Evolutionary conservation across 2,113 vertebrate genomes (phyloP).

Genomic region (Laterallus jamaicensis): DNA sequence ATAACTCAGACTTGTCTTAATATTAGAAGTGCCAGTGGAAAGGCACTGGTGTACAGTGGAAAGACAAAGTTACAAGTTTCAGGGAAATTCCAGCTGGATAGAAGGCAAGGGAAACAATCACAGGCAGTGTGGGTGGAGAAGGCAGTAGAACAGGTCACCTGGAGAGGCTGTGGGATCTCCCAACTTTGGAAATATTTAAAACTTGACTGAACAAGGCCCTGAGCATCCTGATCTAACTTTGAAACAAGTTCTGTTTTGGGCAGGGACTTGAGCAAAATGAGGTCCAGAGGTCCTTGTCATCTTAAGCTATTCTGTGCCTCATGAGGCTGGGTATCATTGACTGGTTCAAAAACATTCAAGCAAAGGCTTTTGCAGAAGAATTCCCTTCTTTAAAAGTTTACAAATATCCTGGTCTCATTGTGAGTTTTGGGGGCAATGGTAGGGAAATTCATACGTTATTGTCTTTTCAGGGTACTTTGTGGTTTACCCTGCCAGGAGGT

Average conservation of each 20-base stretch:
- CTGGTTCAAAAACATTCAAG: not conserved
- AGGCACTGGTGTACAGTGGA: not conserved
- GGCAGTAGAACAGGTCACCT: not conserved
- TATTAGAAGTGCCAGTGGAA: not conserved
- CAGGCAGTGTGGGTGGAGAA: not conserved
- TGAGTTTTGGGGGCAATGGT: not conserved
- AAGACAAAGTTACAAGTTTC: not conserved
- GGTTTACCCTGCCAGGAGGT: not conserved
- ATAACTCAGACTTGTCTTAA: not conserved
- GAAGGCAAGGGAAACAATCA: not conserved
- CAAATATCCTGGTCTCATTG: not conserved
- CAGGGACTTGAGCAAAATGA: rapidly evolving
- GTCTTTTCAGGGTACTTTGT: not conserved
- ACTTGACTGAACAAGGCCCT: not conserved
- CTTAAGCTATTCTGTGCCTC: rapidly evolving
- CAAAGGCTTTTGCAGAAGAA: not conserved
- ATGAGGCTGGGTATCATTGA: not conserved
- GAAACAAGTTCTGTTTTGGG: not conserved
- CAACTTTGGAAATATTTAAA: not conserved
- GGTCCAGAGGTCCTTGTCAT: not conserved
- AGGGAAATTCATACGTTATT: not conserved
- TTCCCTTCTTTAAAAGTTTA: not conserved
- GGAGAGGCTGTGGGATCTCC: not conserved
- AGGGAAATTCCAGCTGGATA: not conserved
- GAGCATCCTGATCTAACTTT: not conserved